Conservation (phyloP, 2,888 invertebrate genomes). For the Cephus spinipes region DNA sequence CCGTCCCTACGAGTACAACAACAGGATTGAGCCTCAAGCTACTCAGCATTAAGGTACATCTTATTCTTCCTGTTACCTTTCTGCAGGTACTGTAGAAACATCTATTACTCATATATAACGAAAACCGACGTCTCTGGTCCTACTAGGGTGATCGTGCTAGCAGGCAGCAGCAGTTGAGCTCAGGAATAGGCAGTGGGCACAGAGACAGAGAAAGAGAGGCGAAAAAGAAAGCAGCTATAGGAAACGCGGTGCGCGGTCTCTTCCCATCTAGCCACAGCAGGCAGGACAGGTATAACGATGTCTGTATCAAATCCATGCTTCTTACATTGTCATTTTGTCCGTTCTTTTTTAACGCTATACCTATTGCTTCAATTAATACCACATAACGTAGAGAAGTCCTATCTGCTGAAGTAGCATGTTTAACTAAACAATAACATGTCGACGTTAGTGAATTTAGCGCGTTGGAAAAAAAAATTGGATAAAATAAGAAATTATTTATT, state of each 20-base stretch:
- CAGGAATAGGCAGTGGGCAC: slow-evolving; percentile 52
- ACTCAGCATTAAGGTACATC: slow-evolving; percentile 59
- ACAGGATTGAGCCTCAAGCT: slow-evolving; percentile 58
- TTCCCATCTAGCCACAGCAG: slow-evolving; percentile 65
- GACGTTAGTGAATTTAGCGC: neutral
- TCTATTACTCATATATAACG: neutral
- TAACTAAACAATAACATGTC: neutral
- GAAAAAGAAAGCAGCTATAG: slow-evolving; percentile 66
- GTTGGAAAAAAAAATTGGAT: neutral
- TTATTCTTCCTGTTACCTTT: neutral
- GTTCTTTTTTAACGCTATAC: slow-evolving; percentile 14
- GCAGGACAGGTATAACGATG: slow-evolving; percentile 67
- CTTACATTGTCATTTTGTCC: slow-evolving; percentile 47
- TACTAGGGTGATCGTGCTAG: slow-evolving; percentile 47
- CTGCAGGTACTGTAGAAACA: neutral
- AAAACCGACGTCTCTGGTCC: slow-evolving; percentile 40
- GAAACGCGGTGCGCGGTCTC: slow-evolving; percentile 65
- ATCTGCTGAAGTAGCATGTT: neutral
- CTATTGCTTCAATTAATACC: neutral
- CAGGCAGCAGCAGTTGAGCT: slow-evolving; percentile 55
- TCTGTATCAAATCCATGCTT: slow-evolving; percentile 67
- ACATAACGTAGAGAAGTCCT: neutral
- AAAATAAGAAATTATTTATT: neutral
- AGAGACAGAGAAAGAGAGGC: slow-evolving; percentile 57
- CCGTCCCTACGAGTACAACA: slow-evolving; percentile 59